Evolutionary conservation across 1,140 invertebrate species (phyloP).

Genomic region (Nephotettix cincticeps): DNA sequence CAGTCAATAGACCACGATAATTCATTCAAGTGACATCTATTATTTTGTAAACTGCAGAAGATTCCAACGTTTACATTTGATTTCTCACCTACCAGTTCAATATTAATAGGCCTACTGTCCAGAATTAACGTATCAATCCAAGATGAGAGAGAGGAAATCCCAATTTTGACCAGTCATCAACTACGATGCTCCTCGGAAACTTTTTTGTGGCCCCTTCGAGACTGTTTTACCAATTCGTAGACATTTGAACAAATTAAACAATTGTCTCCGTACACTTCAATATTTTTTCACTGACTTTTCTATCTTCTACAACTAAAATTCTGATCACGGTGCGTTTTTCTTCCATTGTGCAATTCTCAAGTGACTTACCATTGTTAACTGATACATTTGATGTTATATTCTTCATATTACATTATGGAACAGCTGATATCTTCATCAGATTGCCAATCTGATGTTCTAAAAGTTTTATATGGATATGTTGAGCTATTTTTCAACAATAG

Average conservation of each 20-base stretch:
- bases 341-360: background rate
- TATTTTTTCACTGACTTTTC: background rate
- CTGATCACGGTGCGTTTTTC: background rate
- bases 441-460: background rate
- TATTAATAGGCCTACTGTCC: background rate
- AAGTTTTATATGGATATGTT: background rate
- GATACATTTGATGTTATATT: background rate
- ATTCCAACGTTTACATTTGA: background rate
- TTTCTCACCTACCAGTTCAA: background rate
- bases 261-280: slow-evolving; percentile 9
- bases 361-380: slow-evolving; percentile 9
- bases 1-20: slow-evolving; percentile 19
- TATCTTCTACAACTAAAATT: background rate
- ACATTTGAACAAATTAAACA: background rate
- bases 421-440: background rate
- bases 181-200: too few species aligned
- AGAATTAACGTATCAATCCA: background rate
- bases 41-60: background rate
- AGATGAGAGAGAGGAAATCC: background rate
- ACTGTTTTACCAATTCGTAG: background rate
- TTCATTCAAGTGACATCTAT: background rate
- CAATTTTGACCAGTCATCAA: too few species aligned
- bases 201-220: background rate
- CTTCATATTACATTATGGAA: background rate
- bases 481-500: too few species aligned